Base-by-base conservation (phyloP, 2,113 vertebrate genomes). In the Monopterus albus region DNA sequence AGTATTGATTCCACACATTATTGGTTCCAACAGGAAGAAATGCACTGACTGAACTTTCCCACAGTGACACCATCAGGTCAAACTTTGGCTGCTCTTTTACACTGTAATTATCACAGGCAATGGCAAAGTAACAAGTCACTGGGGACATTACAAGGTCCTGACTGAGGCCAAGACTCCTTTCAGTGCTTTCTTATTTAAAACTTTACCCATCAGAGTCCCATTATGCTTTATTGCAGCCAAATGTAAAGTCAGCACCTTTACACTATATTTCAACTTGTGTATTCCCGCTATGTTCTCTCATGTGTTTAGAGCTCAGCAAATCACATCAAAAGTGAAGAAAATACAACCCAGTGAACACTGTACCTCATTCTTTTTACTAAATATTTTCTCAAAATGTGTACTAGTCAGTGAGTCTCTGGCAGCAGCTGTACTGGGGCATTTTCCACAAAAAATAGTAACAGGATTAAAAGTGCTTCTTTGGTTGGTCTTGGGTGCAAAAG, bases 51-150 rank as follows among this genome's bases (percentile, higher is more conserved):
- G 56, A 50, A 9, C 20, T 79, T 75, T 81, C 43, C 28, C 39
- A 15, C 7, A 23, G 29, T 46, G 46, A 77, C 28, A 36, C 72
- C 55, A 77, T 17, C 43, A 52, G 29, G 49, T 86, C 68, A 76
- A 50, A 76, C 61, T 36, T 15, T n/a, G 62, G 28, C 49, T 62
- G 55, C 50, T 15, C 36, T 76, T 68, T 76, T 21, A 55, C 39
- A 12, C 53, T 42, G 23, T 67, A 73, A 73, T 78, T 73, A 59
- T 36, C 69, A 26, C 3, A 7, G 5, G 53, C 40, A 79, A 76
- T 67, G 18, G 42, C n/a, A 73, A 42, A 64, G 11, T 68, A 59
- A 39, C 52, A 55, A 58, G 11, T 82, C 75, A 46, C 21, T 12
- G 20, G 20, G 65, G 53, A 52, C 65, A 57, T 45, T 46, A 68